A percentile compares a stretch with the other conserved stretches of the same genome.
phyloP scores from a whole-genome alignment of 2,797 vertebrate species.

The Parauchenoglanis ngamensis region DNA sequence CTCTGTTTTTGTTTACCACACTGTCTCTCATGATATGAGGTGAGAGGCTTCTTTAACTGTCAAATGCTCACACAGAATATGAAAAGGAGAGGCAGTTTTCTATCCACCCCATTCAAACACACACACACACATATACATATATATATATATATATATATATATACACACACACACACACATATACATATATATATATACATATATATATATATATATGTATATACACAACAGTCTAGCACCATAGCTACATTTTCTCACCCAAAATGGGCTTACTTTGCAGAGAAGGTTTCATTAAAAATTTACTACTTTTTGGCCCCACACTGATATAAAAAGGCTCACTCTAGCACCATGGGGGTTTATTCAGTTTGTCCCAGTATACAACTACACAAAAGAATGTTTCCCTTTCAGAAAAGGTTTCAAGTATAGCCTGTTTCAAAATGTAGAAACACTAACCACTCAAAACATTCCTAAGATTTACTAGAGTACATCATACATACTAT shows the following conservation, averaged over 20 bases:
- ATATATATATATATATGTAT: too few species aligned
- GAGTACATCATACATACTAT: neutral
- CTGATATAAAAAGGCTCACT: neutral
- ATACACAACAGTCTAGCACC: neutral
- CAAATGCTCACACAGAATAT: constrained; percentile 1
- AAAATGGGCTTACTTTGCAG: neutral
- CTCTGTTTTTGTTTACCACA: neutral
- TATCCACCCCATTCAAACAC: neutral
- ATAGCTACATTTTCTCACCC: neutral
- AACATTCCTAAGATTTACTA: neutral
- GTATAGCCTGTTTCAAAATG: neutral
- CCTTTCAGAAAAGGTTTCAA: neutral
- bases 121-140: constrained; percentile 1
- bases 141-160: too few species aligned
- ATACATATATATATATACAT: too few species aligned
- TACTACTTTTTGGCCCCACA: neutral
- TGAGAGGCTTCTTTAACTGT: constrained; percentile 9
- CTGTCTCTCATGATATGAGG: neutral
- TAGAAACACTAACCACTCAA: neutral
- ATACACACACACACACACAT: too few species aligned
- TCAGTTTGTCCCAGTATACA: neutral
- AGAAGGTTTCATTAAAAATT: neutral
- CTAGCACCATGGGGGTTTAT: neutral
- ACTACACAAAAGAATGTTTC: neutral
- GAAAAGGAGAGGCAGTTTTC: constrained; percentile 1